Base-by-base conservation (phyloP, 2,888 invertebrate genomes). In the Lasioglossum morio region DNA sequence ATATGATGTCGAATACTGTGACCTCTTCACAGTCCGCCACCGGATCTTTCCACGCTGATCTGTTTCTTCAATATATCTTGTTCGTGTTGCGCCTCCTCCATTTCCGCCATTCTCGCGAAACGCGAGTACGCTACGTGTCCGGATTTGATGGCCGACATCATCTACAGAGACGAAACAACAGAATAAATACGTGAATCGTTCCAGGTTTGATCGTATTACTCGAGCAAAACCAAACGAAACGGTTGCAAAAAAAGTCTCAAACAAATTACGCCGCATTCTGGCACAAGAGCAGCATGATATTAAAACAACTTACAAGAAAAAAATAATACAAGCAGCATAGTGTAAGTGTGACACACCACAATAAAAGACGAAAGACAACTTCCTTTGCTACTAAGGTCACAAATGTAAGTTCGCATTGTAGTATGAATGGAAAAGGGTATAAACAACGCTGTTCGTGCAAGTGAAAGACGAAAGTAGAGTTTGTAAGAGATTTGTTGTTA, bases 111-210 rank as follows among this genome's bases (percentile, higher is more conserved):
- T 92, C 98, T 97, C 2, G 99, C 99, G 95, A 99, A 99, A 85
- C 99, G 96, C 27, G 99, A 99, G 95, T 99, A 98, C 3, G 99
- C 97, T 88, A 99, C 98, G 94, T 98, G 98, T 16, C 99, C 99
- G 0, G 98, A 98, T 95, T 99, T 99, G 92, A 99, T 97, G 14
- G 99, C 99, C 23, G 99, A 99, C 99, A 99, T 99, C 98, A 99
- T 98, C 99, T 99, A 95, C 60, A 92, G 43, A 40, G 73, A n/a
- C 53, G 8, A 79, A 48, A 27, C 37, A 40, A 37, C 23, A n/a
- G 23, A 40, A 14, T 70, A 14, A 70, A 70, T 70, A 70, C 14
- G 10, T 14, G n/a, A 40, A 12, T 40, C 37, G 10, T 63, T 75
- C 27, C 2, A 48, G 37, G 19, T 12, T 40, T 19, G 43, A 40